Conservation (phyloP, 2,113 vertebrate genomes). For the Oncorhynchus kisutch region DNA sequence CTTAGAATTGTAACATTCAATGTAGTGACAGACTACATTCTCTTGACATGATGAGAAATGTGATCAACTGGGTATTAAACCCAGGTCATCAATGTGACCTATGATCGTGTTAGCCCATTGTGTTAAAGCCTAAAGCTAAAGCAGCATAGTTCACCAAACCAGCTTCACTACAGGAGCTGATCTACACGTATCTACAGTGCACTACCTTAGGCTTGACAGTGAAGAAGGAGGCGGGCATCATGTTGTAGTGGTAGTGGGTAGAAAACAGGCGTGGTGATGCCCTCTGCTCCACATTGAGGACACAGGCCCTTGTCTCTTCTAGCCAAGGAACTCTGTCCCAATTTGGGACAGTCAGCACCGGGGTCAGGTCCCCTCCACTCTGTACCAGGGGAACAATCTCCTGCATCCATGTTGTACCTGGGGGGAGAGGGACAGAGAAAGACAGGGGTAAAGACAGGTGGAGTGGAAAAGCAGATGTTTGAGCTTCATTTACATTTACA, state of each 20-base stretch:
- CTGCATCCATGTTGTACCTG: slow-evolving; percentile 77
- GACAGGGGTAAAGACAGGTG: no score
- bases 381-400: slow-evolving; percentile 69
- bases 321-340: slow-evolving; percentile 75
- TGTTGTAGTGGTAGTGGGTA: slow-evolving; percentile 61
- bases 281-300: slow-evolving; percentile 61
- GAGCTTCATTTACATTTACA: no score
- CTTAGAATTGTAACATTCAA: no score
- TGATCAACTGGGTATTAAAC: no score
- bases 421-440: no score
- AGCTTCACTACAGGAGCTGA: background rate
- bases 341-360: slow-evolving; percentile 64
- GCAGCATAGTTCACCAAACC: background rate
- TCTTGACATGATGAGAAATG: no score
- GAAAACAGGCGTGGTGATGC: slow-evolving; percentile 66
- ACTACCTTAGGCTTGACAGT: slow-evolving; percentile 71
- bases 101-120: no score
- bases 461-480: no score
- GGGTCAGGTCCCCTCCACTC: slow-evolving; percentile 66
- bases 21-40: no score
- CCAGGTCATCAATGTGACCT: no score
- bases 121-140: no score
- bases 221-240: slow-evolving; percentile 71
- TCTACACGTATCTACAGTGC: background rate
- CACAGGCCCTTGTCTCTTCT: slow-evolving; percentile 43